These are phyloP conservation scores for Caenorhabditis imperialis DNA, from an alignment of 2,888 invertebrate species.

Conservation along the genomic window DNA sequence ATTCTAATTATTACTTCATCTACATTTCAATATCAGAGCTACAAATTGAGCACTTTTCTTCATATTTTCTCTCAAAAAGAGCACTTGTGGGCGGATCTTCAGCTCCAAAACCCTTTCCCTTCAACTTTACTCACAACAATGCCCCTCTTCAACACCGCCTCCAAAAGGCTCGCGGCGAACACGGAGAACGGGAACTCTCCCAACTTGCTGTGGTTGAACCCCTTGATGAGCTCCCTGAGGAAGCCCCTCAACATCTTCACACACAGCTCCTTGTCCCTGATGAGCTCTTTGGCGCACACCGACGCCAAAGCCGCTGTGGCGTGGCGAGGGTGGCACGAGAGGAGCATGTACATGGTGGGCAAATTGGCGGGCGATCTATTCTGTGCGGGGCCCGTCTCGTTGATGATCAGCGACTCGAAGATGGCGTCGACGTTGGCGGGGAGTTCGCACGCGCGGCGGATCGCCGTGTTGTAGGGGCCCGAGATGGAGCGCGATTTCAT, in stretches of 20 bases:
- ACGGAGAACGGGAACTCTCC: conserved; percentile 46
- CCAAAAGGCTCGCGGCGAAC: conserved; percentile 27
- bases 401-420: conserved; percentile 29
- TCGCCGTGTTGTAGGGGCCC: conserved; percentile 25
- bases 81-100: no score
- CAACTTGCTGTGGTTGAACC: conserved; percentile 31
- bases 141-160: not conserved
- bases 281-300: conserved; percentile 28
- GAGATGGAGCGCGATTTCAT: conserved; percentile 42
- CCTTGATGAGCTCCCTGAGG: conserved; percentile 32
- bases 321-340: conserved; percentile 25
- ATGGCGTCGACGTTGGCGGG: conserved; percentile 14
- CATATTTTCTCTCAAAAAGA: no score
- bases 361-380: conserved; percentile 38
- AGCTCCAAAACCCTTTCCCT: no score
- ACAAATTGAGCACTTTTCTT: no score
- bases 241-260: conserved; percentile 28
- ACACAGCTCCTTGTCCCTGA: conserved; percentile 26
- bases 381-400: conserved; percentile 37
- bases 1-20: no score
- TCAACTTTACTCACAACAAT: conserved; percentile 18
- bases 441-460: conserved; percentile 10
- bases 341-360: conserved; percentile 33
- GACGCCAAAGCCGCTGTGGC: conserved; percentile 30
- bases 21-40: no score